Conservation (phyloP, 2,113 vertebrate species). For the Sylvicapra grimmia region DNA sequence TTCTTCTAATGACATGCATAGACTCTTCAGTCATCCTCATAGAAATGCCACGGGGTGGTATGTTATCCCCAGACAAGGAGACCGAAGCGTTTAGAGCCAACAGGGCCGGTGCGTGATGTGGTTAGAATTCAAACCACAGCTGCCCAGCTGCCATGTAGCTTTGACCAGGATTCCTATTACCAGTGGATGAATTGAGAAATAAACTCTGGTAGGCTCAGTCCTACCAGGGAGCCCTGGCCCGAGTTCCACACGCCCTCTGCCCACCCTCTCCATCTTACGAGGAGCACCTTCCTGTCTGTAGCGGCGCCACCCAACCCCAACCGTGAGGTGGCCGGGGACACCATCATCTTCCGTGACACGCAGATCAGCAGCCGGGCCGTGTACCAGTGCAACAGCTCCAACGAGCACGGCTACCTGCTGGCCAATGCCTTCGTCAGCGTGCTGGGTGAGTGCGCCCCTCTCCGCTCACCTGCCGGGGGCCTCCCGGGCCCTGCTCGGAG, state of each 20-base stretch:
- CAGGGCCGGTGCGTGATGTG: fast-evolving
- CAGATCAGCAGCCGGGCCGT: constrained; percentile 93
- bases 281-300: constrained; percentile 42
- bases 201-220: background rate
- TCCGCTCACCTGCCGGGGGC: fast-evolving
- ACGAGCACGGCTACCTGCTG: constrained; percentile 93
- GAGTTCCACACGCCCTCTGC: background rate
- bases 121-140: background rate
- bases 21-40: background rate
- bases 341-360: constrained; percentile 92
- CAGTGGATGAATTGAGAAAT: background rate
- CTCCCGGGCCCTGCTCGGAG: fast-evolving
- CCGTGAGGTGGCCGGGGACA: constrained; percentile 88
- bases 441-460: constrained; percentile 81
- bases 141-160: background rate
- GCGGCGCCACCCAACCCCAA: constrained; percentile 82
- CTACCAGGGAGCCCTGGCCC: background rate
- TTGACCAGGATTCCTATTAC: background rate
- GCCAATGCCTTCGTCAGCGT: constrained; percentile 95
- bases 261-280: background rate
- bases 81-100: background rate
- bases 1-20: background rate
- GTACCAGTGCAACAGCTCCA: constrained; percentile 98
- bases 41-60: background rate
- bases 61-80: background rate